Evolutionary conservation across 2,888 invertebrate genomes (phyloP).

Genomic region (Pherbina coryleti): DNA sequence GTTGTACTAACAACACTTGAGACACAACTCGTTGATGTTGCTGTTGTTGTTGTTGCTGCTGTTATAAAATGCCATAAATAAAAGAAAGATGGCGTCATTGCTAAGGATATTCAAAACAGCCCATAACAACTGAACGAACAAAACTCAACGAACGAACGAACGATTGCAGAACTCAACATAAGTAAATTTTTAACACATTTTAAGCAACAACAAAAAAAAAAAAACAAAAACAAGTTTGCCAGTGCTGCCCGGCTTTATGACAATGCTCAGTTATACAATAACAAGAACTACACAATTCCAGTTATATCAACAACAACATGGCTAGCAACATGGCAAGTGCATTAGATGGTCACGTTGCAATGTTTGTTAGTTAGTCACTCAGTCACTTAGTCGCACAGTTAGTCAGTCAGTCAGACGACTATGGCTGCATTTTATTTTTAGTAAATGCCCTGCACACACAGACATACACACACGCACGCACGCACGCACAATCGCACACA

Average conservation of each 20-base stretch:
- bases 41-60: constrained; percentile 7
- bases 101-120: constrained; percentile 29
- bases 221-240: constrained; percentile 1
- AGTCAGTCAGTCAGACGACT: constrained; percentile 7
- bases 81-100: not conserved
- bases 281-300: not conserved
- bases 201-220: not conserved
- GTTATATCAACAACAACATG: constrained; percentile 3
- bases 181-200: too few relatives aligned
- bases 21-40: not conserved
- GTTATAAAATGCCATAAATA: constrained; percentile 13
- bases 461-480: not conserved
- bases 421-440: not conserved
- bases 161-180: too few relatives aligned
- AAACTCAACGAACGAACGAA: too few relatives aligned
- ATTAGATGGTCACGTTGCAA: constrained; percentile 34
- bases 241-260: too few relatives aligned
- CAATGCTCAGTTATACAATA: too few relatives aligned
- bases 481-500: not conserved
- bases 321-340: constrained; percentile 16
- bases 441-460: not conserved
- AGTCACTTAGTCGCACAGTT: not conserved
- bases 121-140: not conserved
- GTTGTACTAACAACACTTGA: constrained; percentile 2
- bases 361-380: constrained; percentile 7